Conservation (phyloP, 53 echinoderm and acorn worm species). For the Astropecten irregularis region DNA sequence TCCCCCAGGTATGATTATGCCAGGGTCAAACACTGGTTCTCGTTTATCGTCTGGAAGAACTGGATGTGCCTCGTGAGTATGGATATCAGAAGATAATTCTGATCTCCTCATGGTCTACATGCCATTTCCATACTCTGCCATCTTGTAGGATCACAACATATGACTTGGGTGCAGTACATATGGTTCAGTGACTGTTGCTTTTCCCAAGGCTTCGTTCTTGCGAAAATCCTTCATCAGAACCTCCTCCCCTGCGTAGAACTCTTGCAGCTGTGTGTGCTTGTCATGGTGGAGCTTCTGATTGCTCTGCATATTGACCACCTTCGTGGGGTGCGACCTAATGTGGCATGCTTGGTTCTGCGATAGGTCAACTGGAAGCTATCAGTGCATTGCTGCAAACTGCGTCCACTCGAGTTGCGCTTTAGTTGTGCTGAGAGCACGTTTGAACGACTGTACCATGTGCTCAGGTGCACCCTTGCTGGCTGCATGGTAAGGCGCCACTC, state of each 20-base stretch:
- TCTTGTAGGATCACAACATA: neutral
- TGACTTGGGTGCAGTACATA: too few relatives aligned
- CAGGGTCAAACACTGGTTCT: neutral
- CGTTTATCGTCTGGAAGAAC: neutral
- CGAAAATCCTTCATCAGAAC: constrained; percentile 48
- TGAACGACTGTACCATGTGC: constrained; percentile 39
- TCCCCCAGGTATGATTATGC: too few relatives aligned
- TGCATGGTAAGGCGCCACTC: constrained; percentile 42
- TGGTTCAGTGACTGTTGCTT: neutral
- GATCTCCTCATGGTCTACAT: constrained; percentile 46
- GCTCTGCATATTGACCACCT: neutral
- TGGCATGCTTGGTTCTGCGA: neutral
- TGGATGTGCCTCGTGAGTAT: neutral
- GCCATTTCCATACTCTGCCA: constrained; percentile 31
- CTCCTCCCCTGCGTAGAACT: constrained; percentile 19
- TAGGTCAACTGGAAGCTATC: constrained; percentile 44
- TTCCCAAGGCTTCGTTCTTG: neutral
- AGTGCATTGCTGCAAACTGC: constrained; percentile 40
- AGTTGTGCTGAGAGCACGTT: constrained; percentile 42
- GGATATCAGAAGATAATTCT: neutral
- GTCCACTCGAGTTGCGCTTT: constrained; percentile 5
- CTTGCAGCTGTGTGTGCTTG: neutral
- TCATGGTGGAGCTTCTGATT: constrained; percentile 26
- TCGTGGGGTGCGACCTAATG: too few relatives aligned
- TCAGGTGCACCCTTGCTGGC: constrained; percentile 64